A percentile compares a stretch with the other conserved stretches of the same genome.
Conservation (phyloP, 2,113 vertebrate species). For the Hirundichthys speculiger region DNA sequence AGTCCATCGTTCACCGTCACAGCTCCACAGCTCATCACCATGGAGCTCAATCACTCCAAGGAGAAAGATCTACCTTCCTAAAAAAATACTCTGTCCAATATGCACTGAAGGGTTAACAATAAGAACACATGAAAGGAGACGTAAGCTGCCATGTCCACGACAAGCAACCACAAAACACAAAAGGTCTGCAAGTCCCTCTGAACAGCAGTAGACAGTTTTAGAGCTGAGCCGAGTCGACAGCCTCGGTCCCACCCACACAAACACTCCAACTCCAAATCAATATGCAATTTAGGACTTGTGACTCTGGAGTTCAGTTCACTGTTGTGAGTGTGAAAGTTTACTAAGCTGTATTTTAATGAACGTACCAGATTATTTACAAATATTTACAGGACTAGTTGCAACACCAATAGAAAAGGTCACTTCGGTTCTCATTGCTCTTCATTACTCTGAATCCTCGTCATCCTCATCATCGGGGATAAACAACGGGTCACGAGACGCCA, state of each 20-base stretch:
- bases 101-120: constrained; percentile 15
- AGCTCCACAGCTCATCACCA: not conserved
- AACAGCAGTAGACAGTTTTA: constrained; percentile 25
- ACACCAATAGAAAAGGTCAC: constrained; percentile 40
- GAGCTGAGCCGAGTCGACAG: not conserved
- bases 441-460: constrained; percentile 58
- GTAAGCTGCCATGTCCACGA: not conserved
- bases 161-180: constrained; percentile 17
- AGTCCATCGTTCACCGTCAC: too few relatives aligned
- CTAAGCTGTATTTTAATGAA: constrained; percentile 26
- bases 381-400: constrained; percentile 36
- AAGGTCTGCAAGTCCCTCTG: not conserved
- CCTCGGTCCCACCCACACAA: too few relatives aligned
- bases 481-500: constrained; percentile 2
- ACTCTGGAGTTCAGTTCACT: not conserved
- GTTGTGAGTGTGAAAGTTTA: too few relatives aligned
- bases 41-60: not conserved
- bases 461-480: constrained; percentile 38
- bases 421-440: constrained; percentile 15
- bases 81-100: not conserved
- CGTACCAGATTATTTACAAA: constrained; percentile 20
- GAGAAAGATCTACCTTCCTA: not conserved
- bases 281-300: not conserved
- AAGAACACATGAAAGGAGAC: constrained; percentile 9
- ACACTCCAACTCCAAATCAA: constrained; percentile 10